phyloP scores from a whole-genome alignment of 2,113 vertebrate species.

The Barbus barbus region DNA sequence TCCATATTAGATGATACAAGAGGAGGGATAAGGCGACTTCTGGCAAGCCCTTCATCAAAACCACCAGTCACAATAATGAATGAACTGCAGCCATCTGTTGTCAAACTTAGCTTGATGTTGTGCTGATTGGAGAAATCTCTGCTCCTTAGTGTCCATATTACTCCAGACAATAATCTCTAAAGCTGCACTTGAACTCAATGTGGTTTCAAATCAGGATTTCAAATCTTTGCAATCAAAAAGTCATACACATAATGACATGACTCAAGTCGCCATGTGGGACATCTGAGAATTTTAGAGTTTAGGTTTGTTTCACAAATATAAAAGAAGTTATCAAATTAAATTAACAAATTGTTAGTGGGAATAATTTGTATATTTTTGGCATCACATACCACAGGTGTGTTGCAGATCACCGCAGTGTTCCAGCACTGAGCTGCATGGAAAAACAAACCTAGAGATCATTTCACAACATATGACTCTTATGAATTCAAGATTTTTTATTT shows the following conservation, averaged over 20 bases:
- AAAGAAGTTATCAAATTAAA: not conserved
- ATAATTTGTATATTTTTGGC: not conserved
- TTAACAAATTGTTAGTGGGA: not conserved
- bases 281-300: not conserved
- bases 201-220: not conserved
- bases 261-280: not conserved
- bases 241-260: not conserved
- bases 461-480: not conserved
- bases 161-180: not conserved
- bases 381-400: not conserved
- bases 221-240: not conserved
- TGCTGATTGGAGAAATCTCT: not conserved
- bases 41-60: not conserved
- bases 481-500: no score
- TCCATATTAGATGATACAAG: not conserved
- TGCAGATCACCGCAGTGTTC: not conserved
- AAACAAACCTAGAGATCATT: not conserved
- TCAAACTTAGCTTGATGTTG: constrained; percentile 13
- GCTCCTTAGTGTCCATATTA: constrained; percentile 3
- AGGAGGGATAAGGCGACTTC: not conserved
- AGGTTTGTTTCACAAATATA: not conserved
- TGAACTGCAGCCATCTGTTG: constrained; percentile 11
- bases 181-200: not conserved
- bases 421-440: not conserved
- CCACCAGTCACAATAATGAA: not conserved